These are phyloP conservation scores for Psittacula derbiana DNA, from an alignment of 2,797 vertebrate species.

Conservation along the genomic window DNA sequence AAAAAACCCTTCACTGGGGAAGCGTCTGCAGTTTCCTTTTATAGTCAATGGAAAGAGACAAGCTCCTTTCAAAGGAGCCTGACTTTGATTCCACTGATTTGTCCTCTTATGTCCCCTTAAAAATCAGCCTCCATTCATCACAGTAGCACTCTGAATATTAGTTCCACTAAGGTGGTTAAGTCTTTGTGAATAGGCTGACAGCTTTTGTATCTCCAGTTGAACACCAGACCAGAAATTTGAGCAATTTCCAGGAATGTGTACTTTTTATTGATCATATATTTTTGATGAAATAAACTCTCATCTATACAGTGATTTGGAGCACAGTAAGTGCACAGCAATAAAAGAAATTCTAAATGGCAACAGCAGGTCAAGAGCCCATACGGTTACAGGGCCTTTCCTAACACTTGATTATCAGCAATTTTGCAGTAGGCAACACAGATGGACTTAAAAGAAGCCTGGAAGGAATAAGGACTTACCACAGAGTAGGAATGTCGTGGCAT, in stretches of 20 bases:
- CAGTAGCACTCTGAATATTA: not conserved
- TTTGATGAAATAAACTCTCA: not conserved
- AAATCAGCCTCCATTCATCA: accelerated
- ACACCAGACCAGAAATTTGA: not conserved
- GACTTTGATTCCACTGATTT: not conserved
- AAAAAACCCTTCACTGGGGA: not conserved
- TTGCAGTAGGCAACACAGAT: not conserved
- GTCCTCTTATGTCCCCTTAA: not conserved
- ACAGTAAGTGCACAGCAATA: not conserved
- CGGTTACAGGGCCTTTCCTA: not conserved
- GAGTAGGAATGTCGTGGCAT: slow-evolving; percentile 78
- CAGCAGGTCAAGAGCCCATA: not conserved
- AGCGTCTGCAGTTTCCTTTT: not conserved
- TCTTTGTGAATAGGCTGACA: not conserved
- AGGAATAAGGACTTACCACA: slow-evolving; percentile 75
- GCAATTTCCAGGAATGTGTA: not conserved
- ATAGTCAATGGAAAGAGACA: not conserved
- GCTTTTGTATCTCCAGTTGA: not conserved
- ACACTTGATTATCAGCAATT: not conserved
- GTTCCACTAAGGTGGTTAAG: not conserved
- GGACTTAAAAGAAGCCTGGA: not conserved
- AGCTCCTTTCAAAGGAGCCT: not conserved
- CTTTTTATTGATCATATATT: not conserved
- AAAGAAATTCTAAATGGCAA: not conserved
- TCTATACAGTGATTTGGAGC: not conserved